phyloP scores from a whole-genome alignment of 2,888 invertebrate species.

The Nebria salina region DNA sequence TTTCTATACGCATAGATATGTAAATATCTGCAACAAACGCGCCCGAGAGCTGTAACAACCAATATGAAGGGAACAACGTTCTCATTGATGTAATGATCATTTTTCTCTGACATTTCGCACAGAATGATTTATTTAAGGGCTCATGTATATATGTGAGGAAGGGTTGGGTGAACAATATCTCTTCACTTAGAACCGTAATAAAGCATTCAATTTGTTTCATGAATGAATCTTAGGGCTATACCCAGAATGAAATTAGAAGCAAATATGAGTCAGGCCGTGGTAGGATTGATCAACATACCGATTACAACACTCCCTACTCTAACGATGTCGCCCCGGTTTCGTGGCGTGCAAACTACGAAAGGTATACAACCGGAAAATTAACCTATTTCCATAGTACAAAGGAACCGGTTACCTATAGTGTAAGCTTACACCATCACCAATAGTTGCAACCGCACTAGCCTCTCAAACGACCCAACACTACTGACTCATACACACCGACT shows the following conservation, averaged over 20 bases:
- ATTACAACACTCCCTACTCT: constrained; percentile 3
- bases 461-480: not conserved
- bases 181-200: constrained; percentile 54
- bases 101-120: not conserved
- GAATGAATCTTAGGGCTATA: constrained; percentile 48
- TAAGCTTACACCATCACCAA: not conserved
- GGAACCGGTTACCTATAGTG: constrained; percentile 48
- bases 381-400: constrained; percentile 62
- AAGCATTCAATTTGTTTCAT: constrained; percentile 56
- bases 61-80: constrained; percentile 11
- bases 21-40: constrained; percentile 50
- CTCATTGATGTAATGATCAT: not conserved
- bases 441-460: not conserved
- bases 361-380: constrained; percentile 63
- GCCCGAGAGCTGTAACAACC: not conserved
- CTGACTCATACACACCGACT: not conserved
- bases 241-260: constrained; percentile 57
- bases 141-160: not conserved
- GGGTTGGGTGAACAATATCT: not conserved
- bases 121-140: not conserved
- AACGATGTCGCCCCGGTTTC: not conserved
- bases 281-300: constrained; percentile 18
- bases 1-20: constrained; percentile 57
- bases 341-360: constrained; percentile 46
- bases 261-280: constrained; percentile 49